Conservation (phyloP, 1,140 invertebrate species). For the Halesus radiatus region DNA sequence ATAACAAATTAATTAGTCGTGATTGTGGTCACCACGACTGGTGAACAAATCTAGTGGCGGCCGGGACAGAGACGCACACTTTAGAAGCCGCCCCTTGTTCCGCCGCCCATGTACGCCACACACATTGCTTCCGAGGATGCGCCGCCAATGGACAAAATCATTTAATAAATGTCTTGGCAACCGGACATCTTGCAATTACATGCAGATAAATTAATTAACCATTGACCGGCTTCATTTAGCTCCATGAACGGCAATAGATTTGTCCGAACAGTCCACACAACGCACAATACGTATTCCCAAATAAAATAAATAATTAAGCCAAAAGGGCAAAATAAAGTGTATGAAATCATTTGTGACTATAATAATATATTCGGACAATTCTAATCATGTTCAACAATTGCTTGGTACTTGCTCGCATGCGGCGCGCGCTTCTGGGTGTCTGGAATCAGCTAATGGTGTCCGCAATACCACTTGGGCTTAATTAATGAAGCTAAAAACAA, state of each 20-base stretch:
- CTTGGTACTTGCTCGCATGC: too few species aligned
- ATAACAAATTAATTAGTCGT: too few species aligned
- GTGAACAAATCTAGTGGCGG: neutral
- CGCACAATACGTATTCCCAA: too few species aligned
- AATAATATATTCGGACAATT: too few species aligned
- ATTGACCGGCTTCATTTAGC: neutral
- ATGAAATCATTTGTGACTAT: too few species aligned
- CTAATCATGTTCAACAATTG: too few species aligned
- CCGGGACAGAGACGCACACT: neutral
- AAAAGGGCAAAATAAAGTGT: too few species aligned
- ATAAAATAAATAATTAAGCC: too few species aligned
- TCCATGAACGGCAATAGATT: neutral
- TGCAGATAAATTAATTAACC: slow-evolving; percentile 24
- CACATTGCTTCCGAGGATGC: neutral
- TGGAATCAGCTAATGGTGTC: too few species aligned
- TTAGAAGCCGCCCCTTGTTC: neutral
- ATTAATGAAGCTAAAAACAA: slow-evolving; percentile 5
- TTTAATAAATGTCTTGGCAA: slow-evolving; percentile 1
- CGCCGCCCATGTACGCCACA: neutral
- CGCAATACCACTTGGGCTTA: slow-evolving; percentile 16
- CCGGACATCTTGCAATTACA: neutral
- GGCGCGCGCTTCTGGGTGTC: too few species aligned
- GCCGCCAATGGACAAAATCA: neutral
- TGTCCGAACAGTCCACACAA: too few species aligned
- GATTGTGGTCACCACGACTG: too few species aligned